phyloP scores from a whole-genome alignment of 35 echinoderm and acorn worm genomes.

The Lytechinus pictus region DNA sequence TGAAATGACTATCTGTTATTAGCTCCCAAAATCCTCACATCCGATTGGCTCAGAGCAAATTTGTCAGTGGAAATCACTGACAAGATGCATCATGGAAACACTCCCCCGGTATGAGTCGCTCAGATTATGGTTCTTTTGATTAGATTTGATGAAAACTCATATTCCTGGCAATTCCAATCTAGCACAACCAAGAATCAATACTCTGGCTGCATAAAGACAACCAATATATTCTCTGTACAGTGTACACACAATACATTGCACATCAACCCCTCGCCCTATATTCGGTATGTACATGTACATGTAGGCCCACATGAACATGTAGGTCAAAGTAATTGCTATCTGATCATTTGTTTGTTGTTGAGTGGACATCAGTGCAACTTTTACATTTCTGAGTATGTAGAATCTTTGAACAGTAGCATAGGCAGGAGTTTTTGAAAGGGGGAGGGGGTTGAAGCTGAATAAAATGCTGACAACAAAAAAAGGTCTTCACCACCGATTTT shows the following conservation, averaged over 20 bases:
- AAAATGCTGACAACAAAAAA: too few species aligned
- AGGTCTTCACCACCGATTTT: too few species aligned
- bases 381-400: too few species aligned
- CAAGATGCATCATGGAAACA: neutral
- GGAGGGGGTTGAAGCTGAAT: too few species aligned
- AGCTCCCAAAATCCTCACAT: too few species aligned
- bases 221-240: neutral
- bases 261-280: neutral
- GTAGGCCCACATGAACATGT: neutral
- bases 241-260: neutral
- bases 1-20: too few species aligned
- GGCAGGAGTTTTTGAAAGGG: too few species aligned
- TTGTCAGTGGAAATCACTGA: neutral
- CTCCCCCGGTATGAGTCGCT: neutral
- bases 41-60: too few species aligned
- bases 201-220: neutral
- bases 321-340: too few species aligned
- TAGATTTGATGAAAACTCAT: conserved; percentile 19
- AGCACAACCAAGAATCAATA: conserved; percentile 12
- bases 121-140: neutral
- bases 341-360: too few species aligned
- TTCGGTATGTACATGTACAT: neutral
- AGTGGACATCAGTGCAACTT: too few species aligned
- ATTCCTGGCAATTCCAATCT: conserved; percentile 2
- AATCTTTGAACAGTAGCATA: too few species aligned